phyloP scores from a whole-genome alignment of 2,113 vertebrate species.

The Mastomys coucha region DNA sequence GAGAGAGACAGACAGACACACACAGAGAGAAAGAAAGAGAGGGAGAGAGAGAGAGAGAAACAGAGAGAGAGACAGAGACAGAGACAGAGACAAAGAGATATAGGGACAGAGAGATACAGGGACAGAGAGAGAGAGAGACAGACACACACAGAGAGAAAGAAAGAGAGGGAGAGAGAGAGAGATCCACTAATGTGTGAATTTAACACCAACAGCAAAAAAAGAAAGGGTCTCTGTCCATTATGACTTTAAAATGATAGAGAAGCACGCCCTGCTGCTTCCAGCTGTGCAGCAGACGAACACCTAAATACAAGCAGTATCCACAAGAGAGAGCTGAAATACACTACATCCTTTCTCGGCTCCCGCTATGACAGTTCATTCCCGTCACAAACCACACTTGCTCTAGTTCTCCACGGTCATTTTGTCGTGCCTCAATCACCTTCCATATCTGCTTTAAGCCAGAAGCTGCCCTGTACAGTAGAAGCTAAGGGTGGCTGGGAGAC shows the following conservation, averaged over 20 bases:
- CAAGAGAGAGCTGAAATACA: constrained; percentile 17
- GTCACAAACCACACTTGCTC: not conserved
- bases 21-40: not conserved
- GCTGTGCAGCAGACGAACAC: no score
- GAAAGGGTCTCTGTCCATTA: not conserved
- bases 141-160: not conserved
- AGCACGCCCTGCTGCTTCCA: not conserved
- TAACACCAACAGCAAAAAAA: not conserved
- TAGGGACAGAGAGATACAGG: no score
- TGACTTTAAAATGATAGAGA: not conserved
- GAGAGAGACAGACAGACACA: not conserved
- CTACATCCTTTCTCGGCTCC: not conserved
- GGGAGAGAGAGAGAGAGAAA: no score
- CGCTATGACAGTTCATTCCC: not conserved
- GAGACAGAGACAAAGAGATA: no score
- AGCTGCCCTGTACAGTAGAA: not conserved
- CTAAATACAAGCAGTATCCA: not conserved
- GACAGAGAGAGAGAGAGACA: not conserved
- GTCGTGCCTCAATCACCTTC: not conserved
- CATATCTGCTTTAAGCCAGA: not conserved
- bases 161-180: no score
- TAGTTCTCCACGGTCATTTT: not conserved
- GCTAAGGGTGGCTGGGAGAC: not conserved
- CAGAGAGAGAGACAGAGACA: no score
- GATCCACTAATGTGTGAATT: not conserved